These are phyloP conservation scores for Oncorhynchus mykiss DNA, from an alignment of 2,113 vertebrate genomes.

Conservation along the genomic window DNA sequence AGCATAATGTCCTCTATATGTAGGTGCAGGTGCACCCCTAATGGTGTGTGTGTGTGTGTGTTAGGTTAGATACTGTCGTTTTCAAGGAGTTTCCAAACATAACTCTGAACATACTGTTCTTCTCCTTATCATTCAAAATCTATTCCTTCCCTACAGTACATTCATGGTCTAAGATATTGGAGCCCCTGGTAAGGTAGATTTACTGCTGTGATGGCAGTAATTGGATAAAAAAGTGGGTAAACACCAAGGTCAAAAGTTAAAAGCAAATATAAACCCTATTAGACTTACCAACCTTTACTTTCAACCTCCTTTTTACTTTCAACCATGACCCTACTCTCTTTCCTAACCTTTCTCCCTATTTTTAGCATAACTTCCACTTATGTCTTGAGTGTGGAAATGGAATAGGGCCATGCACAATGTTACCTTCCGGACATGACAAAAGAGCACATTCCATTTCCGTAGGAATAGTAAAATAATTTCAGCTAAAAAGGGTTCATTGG, in stretches of 20 bases:
- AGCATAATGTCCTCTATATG: background rate
- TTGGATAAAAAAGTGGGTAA: constrained; percentile 55
- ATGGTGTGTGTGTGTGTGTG: background rate
- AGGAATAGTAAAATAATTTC: too few relatives aligned
- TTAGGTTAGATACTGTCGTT: too few relatives aligned
- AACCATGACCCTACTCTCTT: too few relatives aligned
- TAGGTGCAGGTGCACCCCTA: background rate
- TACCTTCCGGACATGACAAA: too few relatives aligned
- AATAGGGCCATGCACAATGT: too few relatives aligned
- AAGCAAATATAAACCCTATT: constrained; percentile 62
- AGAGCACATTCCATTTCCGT: too few relatives aligned
- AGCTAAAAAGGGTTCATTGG: too few relatives aligned
- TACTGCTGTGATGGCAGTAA: constrained; percentile 28
- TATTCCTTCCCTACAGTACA: background rate
- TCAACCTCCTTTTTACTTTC: constrained; percentile 3
- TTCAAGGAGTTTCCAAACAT: background rate
- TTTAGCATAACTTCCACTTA: too few relatives aligned
- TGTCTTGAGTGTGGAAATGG: too few relatives aligned
- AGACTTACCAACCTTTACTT: background rate
- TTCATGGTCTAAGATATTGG: background rate
- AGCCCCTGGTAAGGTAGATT: background rate
- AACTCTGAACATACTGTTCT: background rate
- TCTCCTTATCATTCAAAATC: background rate
- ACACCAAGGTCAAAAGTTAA: constrained; percentile 69
- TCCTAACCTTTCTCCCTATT: too few relatives aligned